These are phyloP conservation scores for Syngnathus scovelli DNA, from an alignment of 2,113 vertebrate genomes.

Conservation along the genomic window DNA sequence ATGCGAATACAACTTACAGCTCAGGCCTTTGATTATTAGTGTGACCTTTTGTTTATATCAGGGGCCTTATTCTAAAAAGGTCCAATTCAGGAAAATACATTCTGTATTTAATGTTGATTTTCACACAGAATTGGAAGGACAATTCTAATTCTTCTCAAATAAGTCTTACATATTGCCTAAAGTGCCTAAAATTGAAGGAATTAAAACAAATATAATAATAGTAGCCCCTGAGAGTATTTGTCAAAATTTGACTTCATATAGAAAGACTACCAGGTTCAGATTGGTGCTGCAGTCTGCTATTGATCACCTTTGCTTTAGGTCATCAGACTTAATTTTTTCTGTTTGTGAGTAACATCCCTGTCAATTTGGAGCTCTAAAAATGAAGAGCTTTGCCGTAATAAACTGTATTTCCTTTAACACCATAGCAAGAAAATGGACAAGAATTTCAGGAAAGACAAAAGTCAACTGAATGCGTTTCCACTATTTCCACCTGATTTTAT, in stretches of 20 bases:
- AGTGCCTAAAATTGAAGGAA: not conserved
- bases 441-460: not conserved
- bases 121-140: too few relatives aligned
- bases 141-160: not conserved
- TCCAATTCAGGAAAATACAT: not conserved
- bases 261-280: not conserved
- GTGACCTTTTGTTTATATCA: too few relatives aligned
- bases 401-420: not conserved
- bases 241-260: not conserved
- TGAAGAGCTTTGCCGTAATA: not conserved
- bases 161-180: not conserved
- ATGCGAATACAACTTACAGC: not conserved
- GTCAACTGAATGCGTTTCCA: not conserved
- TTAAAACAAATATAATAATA: not conserved
- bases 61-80: not conserved
- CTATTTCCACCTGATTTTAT: not conserved
- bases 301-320: not conserved
- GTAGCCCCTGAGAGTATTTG: not conserved
- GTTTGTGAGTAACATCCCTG: not conserved
- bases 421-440: not conserved
- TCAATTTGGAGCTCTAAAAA: not conserved
- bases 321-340: not conserved
- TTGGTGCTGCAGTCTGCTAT: not conserved
- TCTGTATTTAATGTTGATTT: not conserved
- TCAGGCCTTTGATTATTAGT: not conserved